Evolutionary conservation across 2,888 invertebrate species (phyloP).

Genomic region (Cosmia pyralina): DNA sequence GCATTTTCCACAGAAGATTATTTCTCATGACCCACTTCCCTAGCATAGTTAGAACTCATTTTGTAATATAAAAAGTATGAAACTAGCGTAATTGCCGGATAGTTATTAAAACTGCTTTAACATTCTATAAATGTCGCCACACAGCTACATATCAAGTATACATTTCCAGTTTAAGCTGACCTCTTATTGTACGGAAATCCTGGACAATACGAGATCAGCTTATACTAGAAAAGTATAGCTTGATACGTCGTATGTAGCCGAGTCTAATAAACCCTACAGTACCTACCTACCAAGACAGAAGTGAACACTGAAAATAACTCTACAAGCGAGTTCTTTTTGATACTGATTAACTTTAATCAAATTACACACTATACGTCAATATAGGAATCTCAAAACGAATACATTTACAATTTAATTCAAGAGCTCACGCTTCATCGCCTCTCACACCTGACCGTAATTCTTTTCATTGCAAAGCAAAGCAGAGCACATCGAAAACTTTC

Average conservation of each 20-base stretch:
- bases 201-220: no score
- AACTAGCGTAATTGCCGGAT: constrained; percentile 34
- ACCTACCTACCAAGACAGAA: no score
- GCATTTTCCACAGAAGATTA: no score
- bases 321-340: no score
- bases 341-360: background rate
- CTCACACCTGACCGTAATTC: constrained; percentile 58
- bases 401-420: constrained; percentile 29
- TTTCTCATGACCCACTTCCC: no score
- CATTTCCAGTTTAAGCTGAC: no score
- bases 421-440: constrained; percentile 31
- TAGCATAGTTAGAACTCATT: background rate
- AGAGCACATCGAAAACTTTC: constrained; percentile 55
- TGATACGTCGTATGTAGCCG: no score
- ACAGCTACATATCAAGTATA: no score
- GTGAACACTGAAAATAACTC: no score
- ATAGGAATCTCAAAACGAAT: background rate
- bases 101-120: constrained; percentile 30
- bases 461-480: constrained; percentile 50
- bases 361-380: constrained; percentile 1
- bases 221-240: no score
- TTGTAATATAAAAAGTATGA: background rate
- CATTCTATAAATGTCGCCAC: constrained; percentile 35
- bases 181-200: no score
- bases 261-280: no score